Conservation (phyloP, 2,888 invertebrate genomes). For the Pseudococcus longispinus region DNA sequence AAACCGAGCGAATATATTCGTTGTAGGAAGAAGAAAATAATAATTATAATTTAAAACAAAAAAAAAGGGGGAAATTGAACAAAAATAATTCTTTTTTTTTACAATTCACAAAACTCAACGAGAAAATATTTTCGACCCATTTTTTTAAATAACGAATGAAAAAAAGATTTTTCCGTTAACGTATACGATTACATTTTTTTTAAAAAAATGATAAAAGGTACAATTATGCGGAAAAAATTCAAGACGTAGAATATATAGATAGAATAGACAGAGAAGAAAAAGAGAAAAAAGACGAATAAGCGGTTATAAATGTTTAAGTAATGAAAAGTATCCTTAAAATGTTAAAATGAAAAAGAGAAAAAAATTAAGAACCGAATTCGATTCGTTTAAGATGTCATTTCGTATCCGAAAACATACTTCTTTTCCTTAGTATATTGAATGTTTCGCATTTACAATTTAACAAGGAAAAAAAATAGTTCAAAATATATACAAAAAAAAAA, state of each 20-base stretch:
- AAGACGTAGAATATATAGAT: conserved; percentile 12
- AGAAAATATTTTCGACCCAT: not conserved
- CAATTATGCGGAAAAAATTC: not conserved
- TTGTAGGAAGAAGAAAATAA: conserved; percentile 28
- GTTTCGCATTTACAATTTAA: conserved; percentile 25
- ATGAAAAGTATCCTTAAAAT: conserved; percentile 25
- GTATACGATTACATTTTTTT: conserved; percentile 7
- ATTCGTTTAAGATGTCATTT: conserved; percentile 27
- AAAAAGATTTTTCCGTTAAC: conserved; percentile 26
- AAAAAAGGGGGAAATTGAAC: not conserved
- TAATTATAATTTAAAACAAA: not conserved
- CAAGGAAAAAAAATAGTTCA: conserved; percentile 27
- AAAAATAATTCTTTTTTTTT: not conserved
- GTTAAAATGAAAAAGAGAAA: conserved; percentile 10
- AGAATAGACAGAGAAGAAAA: not conserved
- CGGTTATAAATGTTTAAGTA: conserved; percentile 35
- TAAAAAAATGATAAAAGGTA: conserved; percentile 26
- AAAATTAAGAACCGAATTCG: not conserved
- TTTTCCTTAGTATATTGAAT: conserved; percentile 4
- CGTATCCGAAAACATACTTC: not conserved
- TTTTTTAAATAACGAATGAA: not conserved
- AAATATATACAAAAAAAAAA: conserved; percentile 31
- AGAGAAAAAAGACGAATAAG: conserved; percentile 19
- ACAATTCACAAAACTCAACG: conserved; percentile 11
- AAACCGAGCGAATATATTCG: conserved; percentile 12